Evolutionary conservation across 2,113 vertebrate genomes (phyloP), one percentile per base, ranked within the genome.

Genomic region (Actinemys pallida): DNA sequence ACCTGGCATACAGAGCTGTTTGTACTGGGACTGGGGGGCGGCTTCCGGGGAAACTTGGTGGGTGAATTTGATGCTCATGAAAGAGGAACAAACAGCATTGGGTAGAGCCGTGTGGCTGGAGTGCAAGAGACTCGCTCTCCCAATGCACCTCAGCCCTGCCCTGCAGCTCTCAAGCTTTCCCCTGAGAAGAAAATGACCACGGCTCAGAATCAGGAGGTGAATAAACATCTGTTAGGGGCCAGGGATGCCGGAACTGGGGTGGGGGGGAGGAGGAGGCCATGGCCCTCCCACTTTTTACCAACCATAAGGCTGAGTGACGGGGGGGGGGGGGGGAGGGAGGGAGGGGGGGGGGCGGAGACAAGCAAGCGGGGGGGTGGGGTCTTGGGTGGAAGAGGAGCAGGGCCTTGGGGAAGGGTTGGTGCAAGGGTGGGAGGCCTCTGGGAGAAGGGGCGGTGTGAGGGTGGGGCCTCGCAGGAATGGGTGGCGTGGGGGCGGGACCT

Each of bases 361-460:
- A 54, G 56, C 4, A 4, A 27, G 53, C 3, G 3, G 53, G 56
- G 53, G 24, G 56, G 25, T 1, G 3, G 27, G 57, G 27, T 11
- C 57, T 29, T 27, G 57, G 12, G 27, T 29, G 27, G 27, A 59
- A 10, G 57, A 10, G 54, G 54, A 2, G 24, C 80, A 53, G 0
- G 0, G 62, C 19, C 25, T 0, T 2, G 7, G 6, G 89, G 87
- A 52, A 31, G 80, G 69, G 69, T n/a, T 13, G 91, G 7, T 17
- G 35, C 1, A 0, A 53, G 49, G 39, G n/a, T 9, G 13, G 25
- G 39, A 10, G 22, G 56, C 25, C 25, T 57, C 24, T 10, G 56
- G 56, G 22, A 57, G 24, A 57, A 27, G 56, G 56, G 56, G 25
- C 25, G 4, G 25, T 10, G 56, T 57, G 56, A 11, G 24, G 54